Conservation (phyloP, 2,888 invertebrate genomes). For the Drosophila nr. medialis region DNA sequence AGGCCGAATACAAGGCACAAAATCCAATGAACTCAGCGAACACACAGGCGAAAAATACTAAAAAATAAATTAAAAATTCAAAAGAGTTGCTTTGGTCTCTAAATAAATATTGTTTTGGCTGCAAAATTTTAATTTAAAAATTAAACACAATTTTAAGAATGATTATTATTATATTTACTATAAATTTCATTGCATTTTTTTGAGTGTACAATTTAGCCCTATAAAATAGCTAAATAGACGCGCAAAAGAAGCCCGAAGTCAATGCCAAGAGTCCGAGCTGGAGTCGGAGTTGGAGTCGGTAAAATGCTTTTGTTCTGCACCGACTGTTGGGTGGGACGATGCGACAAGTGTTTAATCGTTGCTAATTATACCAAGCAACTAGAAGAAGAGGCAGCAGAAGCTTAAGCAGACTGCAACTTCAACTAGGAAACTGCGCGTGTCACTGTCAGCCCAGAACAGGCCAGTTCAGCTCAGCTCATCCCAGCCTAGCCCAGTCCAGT, state of each 20-base stretch:
- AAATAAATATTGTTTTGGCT: background rate
- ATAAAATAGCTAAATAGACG: conserved; percentile 61
- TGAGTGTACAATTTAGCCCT: conserved; percentile 28
- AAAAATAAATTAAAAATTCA: background rate
- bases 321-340: conserved; percentile 73
- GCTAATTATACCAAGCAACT: conserved; percentile 71
- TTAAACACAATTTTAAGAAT: background rate
- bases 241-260: conserved; percentile 22
- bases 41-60: background rate
- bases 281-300: conserved; percentile 33
- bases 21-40: conserved; percentile 27
- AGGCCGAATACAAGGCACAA: conserved; percentile 29
- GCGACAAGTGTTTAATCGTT: conserved; percentile 78
- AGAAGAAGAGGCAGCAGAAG: background rate
- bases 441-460: conserved; percentile 58
- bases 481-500: background rate
- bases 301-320: conserved; percentile 71
- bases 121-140: background rate
- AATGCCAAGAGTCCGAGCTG: conserved; percentile 13
- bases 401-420: conserved; percentile 16
- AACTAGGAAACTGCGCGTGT: conserved; percentile 65
- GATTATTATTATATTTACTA: background rate
- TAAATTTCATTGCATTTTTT: background rate
- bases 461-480: background rate
- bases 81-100: background rate